phyloP scores from a whole-genome alignment of 2,888 invertebrate genomes.

The Incurvaria masculella region DNA sequence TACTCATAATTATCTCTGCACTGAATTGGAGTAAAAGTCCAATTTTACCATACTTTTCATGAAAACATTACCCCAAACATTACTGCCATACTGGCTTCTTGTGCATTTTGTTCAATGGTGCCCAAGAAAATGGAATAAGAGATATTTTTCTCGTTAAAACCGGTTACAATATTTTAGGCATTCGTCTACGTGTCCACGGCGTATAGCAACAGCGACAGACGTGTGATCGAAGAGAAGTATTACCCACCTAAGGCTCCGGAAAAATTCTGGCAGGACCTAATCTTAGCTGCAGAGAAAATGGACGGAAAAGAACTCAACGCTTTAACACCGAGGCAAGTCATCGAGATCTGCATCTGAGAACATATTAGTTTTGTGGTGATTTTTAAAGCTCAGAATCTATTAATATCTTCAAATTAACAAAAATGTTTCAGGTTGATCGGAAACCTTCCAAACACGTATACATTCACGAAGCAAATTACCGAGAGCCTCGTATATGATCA shows the following conservation, averaged over 20 bases:
- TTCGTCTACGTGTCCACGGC: constrained; percentile 31
- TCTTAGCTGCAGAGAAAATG: constrained; percentile 15
- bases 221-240: constrained; percentile 24
- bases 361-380: too few species aligned
- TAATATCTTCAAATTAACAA: too few species aligned
- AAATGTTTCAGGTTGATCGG: constrained; percentile 18
- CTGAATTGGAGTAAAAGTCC: too few species aligned
- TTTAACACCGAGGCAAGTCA: neutral
- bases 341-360: too few species aligned
- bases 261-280: constrained; percentile 20
- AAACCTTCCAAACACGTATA: constrained; percentile 24
- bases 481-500: constrained; percentile 21
- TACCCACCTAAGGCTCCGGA: constrained; percentile 26
- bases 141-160: constrained; percentile 1
- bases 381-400: too few species aligned
- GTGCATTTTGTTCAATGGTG: too few species aligned
- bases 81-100: too few species aligned
- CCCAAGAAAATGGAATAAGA: too few species aligned
- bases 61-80: too few species aligned
- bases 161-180: constrained; percentile 21
- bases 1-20: too few species aligned
- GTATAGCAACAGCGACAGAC: constrained; percentile 22
- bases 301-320: constrained; percentile 12
- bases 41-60: too few species aligned
- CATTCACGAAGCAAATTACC: constrained; percentile 24